Percentiles rank a stretch among this genome's conserved stretches.
Evolutionary conservation across 1,140 invertebrate genomes (phyloP).

Genomic region (Epicauta chinensis): DNA sequence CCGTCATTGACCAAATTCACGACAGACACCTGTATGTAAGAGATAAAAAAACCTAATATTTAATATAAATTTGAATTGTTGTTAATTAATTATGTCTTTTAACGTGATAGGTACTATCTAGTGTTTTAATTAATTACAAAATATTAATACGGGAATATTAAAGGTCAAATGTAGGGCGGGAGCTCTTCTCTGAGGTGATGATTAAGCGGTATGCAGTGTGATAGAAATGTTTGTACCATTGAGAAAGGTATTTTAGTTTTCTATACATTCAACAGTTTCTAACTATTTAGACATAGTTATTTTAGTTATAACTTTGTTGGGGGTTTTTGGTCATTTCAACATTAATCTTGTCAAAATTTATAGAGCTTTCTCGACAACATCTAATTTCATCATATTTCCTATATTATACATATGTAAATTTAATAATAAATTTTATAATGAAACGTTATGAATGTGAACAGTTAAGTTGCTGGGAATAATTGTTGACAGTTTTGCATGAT

Average conservation of each 20-base stretch:
- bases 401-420: too few species aligned
- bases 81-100: too few species aligned
- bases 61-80: too few species aligned
- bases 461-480: conserved; percentile 14
- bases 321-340: background rate
- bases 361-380: background rate
- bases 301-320: background rate
- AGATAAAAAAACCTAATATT: too few species aligned
- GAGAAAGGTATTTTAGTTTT: background rate
- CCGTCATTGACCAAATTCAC: too few species aligned
- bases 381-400: too few species aligned
- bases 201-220: too few species aligned
- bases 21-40: too few species aligned
- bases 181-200: conserved; percentile 1
- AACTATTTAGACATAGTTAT: background rate
- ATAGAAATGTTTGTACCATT: background rate
- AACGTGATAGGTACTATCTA: background rate
- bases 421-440: too few species aligned
- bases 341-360: background rate
- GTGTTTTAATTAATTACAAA: conserved; percentile 8
- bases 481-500: conserved; percentile 7
- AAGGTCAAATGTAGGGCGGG: conserved; percentile 4
- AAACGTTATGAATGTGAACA: conserved; percentile 4
- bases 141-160: conserved; percentile 8
- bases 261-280: background rate